These are phyloP conservation scores for Antechinus flavipes DNA, from an alignment of 2,113 vertebrate species.

Conservation along the genomic window DNA sequence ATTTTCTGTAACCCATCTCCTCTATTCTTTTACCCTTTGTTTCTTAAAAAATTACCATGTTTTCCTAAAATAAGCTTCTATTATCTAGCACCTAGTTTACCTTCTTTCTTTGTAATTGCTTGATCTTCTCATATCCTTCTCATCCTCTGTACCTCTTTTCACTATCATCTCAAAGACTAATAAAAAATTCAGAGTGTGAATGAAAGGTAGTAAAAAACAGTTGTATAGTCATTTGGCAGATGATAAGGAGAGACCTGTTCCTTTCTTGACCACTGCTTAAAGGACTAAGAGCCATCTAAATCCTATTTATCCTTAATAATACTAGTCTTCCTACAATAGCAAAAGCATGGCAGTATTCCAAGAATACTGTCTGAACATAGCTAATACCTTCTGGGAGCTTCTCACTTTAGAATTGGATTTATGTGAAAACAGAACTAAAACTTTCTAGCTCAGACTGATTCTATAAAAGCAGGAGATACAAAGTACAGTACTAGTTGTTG, in stretches of 20 bases:
- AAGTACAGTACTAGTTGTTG: too few species aligned
- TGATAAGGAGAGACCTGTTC: slow-evolving; percentile 25
- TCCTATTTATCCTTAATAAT: slow-evolving; percentile 11
- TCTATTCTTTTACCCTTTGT: not conserved
- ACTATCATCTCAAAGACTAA: not conserved
- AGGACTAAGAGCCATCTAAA: slow-evolving; percentile 34
- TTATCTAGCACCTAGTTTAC: not conserved
- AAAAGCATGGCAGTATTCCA: not conserved
- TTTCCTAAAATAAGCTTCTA: not conserved
- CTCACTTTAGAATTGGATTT: not conserved
- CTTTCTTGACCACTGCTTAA: slow-evolving; percentile 34
- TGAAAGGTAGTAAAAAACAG: slow-evolving; percentile 11
- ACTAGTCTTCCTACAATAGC: not conserved
- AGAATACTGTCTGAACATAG: not conserved
- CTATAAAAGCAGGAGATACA: not conserved
- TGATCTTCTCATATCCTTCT: not conserved
- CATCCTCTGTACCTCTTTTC: not conserved
- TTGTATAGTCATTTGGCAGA: not conserved
- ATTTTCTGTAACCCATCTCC: not conserved
- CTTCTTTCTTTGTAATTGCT: not conserved
- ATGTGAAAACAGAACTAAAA: not conserved
- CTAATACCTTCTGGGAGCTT: not conserved
- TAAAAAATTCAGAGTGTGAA: slow-evolving; percentile 40
- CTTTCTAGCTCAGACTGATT: not conserved
- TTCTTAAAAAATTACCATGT: not conserved